Base-by-base conservation (phyloP, 2,888 invertebrate genomes). In the Oscheius myriophilus region DNA sequence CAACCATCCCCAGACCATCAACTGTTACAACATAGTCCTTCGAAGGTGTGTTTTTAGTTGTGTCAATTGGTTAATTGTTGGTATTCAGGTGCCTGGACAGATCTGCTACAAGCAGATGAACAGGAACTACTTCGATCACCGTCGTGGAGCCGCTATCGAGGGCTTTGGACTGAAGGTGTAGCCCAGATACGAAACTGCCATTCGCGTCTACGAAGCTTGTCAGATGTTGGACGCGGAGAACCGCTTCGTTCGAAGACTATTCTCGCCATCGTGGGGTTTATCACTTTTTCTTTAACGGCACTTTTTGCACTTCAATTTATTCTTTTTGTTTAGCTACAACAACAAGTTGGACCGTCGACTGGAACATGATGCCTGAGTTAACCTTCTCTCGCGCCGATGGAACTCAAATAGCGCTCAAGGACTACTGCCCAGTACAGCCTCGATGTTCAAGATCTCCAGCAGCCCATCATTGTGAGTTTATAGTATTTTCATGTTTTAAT, bases 361-460 rank as follows among this genome's bases (percentile, higher is more conserved):
- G 93, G 90, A 89, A 91, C 1, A 90, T 90, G 87, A 91, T 88
- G 45, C 95, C 96, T 0, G 86, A 81, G 67, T 90, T 90, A 0
- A 91, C 90, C 0, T 96, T 97, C 86, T 62, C 66, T 11, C 80
- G 82, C 54, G 70, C 81, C 3, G 84, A 87, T 53, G 87, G 85
- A 3, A 67, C 55, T 1, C 69, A 76, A 4, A 77, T 84, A 3
- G 80, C 84, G 14, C 71, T 76, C 78, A 78, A 91, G 0, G 91
- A 94, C 0, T 96, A 97, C 86, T 96, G 86, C 84, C 0, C 91
- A 92, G 58, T 92, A 95, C 86, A 91, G 91, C 51, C 90, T 94
- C 9, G 88, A 88, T 0, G 92, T 96, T 7, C 88, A 87, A 72
- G 93, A 96, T 83, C 83, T 86, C 26, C 88, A 91, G 0, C 88